Percentiles rank a stretch among this genome's conserved stretches.
These are phyloP conservation scores for Metopia argyrocephala DNA, from an alignment of 2,888 invertebrate species.

Conservation along the genomic window DNA sequence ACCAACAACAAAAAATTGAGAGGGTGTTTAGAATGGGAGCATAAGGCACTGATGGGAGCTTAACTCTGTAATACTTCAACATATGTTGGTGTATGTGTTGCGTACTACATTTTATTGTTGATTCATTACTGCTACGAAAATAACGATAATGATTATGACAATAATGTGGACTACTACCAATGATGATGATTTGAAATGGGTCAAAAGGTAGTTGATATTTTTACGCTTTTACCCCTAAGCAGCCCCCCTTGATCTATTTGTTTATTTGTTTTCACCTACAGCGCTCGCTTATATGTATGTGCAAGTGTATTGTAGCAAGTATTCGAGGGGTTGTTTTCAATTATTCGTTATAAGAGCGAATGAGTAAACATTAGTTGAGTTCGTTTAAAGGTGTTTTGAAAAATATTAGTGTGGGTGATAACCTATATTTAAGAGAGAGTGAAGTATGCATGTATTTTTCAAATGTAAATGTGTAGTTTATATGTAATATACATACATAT, in stretches of 20 bases:
- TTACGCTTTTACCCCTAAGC: background rate
- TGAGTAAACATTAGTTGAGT: slow-evolving; percentile 1
- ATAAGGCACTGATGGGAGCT: background rate
- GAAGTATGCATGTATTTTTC: no score
- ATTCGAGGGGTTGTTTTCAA: background rate
- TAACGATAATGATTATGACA: slow-evolving; percentile 13
- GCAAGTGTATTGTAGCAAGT: background rate
- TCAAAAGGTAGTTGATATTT: slow-evolving; percentile 54
- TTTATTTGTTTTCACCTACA: background rate
- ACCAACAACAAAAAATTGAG: background rate
- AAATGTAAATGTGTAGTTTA: background rate
- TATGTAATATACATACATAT: no score
- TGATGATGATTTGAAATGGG: slow-evolving; percentile 56
- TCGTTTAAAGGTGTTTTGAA: background rate
- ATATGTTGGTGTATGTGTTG: background rate
- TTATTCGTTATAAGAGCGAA: background rate
- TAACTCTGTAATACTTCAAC: no score
- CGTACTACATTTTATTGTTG: slow-evolving; percentile 7
- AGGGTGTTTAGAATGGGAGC: background rate
- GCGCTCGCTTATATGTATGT: background rate
- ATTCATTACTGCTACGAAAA: no score
- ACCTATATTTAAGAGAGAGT: background rate
- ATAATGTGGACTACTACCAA: background rate
- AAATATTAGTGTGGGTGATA: background rate
- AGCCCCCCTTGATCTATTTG: background rate